Conservation (phyloP, 2,888 invertebrate species). For the Pseudeuparius sepicola region DNA sequence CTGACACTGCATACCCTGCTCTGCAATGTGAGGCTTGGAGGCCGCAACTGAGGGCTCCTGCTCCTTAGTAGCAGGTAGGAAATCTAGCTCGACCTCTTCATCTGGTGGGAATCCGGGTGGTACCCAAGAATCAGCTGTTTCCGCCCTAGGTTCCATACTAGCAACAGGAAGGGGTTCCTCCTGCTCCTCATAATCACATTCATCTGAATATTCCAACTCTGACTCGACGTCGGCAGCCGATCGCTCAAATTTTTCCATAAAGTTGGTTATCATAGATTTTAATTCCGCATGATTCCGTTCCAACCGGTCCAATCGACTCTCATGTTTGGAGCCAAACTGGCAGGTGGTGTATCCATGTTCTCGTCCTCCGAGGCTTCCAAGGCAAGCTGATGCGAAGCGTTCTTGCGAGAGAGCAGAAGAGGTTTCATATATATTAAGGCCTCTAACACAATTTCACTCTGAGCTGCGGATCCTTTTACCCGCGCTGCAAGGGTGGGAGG, state of each 20-base stretch:
- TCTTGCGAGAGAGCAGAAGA: slow-evolving; percentile 16
- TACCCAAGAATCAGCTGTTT: neutral
- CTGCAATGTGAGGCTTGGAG: slow-evolving; percentile 13
- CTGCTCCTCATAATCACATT: slow-evolving; percentile 1
- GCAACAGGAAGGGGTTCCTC: neutral
- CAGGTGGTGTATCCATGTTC: neutral
- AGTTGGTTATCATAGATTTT: neutral
- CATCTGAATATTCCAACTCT: neutral
- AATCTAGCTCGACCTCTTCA: slow-evolving; percentile 7
- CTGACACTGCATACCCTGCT: slow-evolving; percentile 13
- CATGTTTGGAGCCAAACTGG: neutral
- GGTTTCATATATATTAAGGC: slow-evolving; percentile 21
- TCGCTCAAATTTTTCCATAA: neutral
- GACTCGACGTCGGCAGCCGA: neutral
- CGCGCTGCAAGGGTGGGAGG: slow-evolving; percentile 20
- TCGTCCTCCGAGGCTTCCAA: slow-evolving; percentile 1
- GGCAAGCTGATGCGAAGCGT: slow-evolving; percentile 13
- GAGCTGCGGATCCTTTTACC: slow-evolving; percentile 22
- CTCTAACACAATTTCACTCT: slow-evolving; percentile 18
- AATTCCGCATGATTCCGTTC: slow-evolving; percentile 2
- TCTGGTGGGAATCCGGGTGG: neutral
- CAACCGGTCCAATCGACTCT: neutral
- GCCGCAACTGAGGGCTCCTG: slow-evolving; percentile 12
- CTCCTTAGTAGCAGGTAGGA: slow-evolving; percentile 11
- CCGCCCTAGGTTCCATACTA: neutral